A percentile compares a stretch with the other conserved stretches of the same genome.
These are phyloP conservation scores for Dryocosmus kuriphilus DNA, from an alignment of 2,888 invertebrate species.

Conservation along the genomic window DNA sequence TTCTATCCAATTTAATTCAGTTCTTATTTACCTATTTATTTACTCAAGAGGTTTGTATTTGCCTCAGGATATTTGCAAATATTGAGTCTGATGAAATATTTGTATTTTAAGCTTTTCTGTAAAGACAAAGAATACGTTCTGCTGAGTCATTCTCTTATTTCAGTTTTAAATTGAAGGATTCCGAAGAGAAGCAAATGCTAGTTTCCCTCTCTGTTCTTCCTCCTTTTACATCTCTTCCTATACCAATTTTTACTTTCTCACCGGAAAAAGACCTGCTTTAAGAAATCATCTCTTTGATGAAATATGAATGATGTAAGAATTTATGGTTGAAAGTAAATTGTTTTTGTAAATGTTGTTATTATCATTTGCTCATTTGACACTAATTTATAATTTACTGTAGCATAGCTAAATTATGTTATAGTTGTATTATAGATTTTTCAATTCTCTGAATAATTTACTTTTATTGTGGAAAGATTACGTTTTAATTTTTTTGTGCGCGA, in stretches of 20 bases:
- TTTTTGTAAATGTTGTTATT: background rate
- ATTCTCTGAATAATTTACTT: too few relatives aligned
- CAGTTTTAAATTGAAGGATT: conserved; percentile 13
- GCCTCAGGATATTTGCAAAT: background rate
- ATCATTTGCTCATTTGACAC: background rate
- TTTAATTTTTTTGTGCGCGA: too few relatives aligned
- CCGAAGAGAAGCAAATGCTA: conserved; percentile 12
- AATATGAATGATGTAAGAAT: conserved; percentile 19
- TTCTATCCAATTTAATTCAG: background rate
- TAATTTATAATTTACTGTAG: background rate
- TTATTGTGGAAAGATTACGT: too few relatives aligned
- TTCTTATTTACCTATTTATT: background rate
- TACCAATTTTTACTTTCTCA: conserved; percentile 11
- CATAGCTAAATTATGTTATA: background rate
- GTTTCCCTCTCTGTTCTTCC: conserved; percentile 7
- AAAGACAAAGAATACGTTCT: background rate
- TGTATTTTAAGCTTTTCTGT: background rate
- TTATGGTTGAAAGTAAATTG: background rate
- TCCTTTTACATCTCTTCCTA: conserved; percentile 6
- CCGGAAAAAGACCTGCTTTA: conserved; percentile 1
- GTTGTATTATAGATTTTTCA: background rate
- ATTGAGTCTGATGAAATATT: conserved; percentile 10
- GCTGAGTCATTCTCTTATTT: conserved; percentile 30
- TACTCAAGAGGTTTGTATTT: background rate
- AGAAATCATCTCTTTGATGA: background rate